These are phyloP conservation scores for Coelogynopora nodosa DNA, from an alignment of 2,888 invertebrate genomes.

Conservation along the genomic window DNA sequence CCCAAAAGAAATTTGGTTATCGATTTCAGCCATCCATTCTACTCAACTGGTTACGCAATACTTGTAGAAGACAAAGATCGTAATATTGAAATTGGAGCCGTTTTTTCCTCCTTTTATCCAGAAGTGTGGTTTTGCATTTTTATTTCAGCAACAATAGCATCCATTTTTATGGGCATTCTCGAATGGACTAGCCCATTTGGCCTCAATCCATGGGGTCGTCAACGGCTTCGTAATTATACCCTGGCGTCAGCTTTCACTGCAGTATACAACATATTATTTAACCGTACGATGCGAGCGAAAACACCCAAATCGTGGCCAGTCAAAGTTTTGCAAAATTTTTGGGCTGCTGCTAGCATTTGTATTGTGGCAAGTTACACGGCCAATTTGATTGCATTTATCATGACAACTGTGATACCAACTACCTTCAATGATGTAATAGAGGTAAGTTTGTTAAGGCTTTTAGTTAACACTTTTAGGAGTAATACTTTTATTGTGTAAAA, in stretches of 20 bases:
- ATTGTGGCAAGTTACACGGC: constrained; percentile 90
- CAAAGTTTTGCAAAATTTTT: constrained; percentile 87
- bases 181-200: constrained; percentile 92
- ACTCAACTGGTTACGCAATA: not conserved
- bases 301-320: constrained; percentile 95
- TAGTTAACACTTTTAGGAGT: too few relatives aligned
- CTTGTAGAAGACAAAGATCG: not conserved
- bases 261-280: constrained; percentile 86
- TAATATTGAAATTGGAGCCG: not conserved
- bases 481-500: too few relatives aligned
- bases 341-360: constrained; percentile 90
- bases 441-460: not conserved
- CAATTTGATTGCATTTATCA: constrained; percentile 82
- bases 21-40: constrained; percentile 79
- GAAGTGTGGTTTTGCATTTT: constrained; percentile 86
- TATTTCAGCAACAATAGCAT: constrained; percentile 79
- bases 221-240: constrained; percentile 85
- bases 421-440: not conserved
- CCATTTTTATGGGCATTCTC: constrained; percentile 82
- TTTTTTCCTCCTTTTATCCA: constrained; percentile 72
- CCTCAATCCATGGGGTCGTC: constrained; percentile 88
- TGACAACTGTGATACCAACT: not conserved
- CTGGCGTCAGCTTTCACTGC: constrained; percentile 82
- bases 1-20: constrained; percentile 68
- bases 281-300: constrained; percentile 86